Base-by-base conservation (phyloP, 2,113 vertebrate species). In the Bos javanicus region DNA sequence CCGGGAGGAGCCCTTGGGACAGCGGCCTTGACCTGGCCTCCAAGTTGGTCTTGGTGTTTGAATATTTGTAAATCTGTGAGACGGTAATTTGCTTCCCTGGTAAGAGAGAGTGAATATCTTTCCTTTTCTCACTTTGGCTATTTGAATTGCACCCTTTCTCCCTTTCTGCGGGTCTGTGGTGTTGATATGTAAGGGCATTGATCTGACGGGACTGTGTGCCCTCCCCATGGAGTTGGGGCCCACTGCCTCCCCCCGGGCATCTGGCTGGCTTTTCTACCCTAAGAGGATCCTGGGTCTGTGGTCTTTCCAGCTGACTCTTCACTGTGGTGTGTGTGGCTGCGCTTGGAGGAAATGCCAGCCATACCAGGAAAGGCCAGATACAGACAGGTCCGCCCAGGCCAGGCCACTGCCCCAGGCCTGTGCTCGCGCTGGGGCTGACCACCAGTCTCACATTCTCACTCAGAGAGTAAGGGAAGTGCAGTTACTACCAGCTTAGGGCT, bases 151-250 rank as follows among this genome's bases (percentile, higher is more conserved):
- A 4, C 5, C 1, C 5, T 33, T 23, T 6, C 46, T 52, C 7
- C 0, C 0, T 0, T 62, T 54, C 25, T 83, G 36, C 39, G 4
- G 54, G 25, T 15, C 5, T 43, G 6, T 9, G 59, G 13, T 28
- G 8, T 2, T 5, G 2, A 25, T 1, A 5, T 0, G 7, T 5
- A 7, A 30, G 26, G 33, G 39, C 9, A 1, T 2, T 4, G 11
- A 52, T 2, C 10, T 19, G 46, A n/a, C 0, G 33, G 11, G 17
- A 15, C 0, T 2, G 2, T 1, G 3, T 2, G 12, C 16, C 16
- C 21, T 10, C 8, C 36, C 13, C 6, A 14, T 11, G 23, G 52
- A 12, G 46, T 19, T 43, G 2, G 2, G 19, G 11, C 7, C 0
- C 46, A 12, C 21, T 15, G 19, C 16, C 57, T 56, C 2, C 3